Percentiles rank a stretch among this genome's conserved stretches.
Conservation (phyloP, 1,140 invertebrate species). For the Lysiphlebus fabarum region DNA sequence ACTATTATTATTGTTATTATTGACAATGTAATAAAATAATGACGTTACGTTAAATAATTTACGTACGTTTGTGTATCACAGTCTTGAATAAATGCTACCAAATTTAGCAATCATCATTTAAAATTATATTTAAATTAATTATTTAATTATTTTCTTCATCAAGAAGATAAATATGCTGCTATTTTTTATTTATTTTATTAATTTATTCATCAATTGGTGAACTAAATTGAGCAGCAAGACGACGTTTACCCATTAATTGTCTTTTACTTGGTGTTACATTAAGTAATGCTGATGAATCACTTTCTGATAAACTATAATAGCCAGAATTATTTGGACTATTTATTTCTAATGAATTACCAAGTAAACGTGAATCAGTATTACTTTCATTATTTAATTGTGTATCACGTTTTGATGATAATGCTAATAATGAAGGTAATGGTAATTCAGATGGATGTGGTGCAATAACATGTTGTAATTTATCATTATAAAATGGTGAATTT, state of each 20-base stretch:
- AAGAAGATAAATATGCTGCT: too few species aligned
- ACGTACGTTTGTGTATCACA: too few species aligned
- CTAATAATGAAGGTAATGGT: constrained; percentile 45
- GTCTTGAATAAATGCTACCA: too few species aligned
- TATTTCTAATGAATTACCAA: constrained; percentile 12
- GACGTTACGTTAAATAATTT: too few species aligned
- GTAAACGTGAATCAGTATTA: background rate
- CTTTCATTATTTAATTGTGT: constrained; percentile 12
- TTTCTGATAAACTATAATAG: too few species aligned
- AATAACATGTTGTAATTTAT: constrained; percentile 38
- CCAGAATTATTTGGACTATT: constrained; percentile 5
- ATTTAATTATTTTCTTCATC: too few species aligned
- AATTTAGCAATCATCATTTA: too few species aligned
- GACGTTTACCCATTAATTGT: constrained; percentile 44
- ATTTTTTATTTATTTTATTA: too few species aligned
- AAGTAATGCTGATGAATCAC: too few species aligned
- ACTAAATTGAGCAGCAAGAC: constrained; percentile 51
- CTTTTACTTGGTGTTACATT: constrained; percentile 32
- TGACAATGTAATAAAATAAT: too few species aligned
- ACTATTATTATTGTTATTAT: too few species aligned
- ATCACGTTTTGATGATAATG: constrained; percentile 39
- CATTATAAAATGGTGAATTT: constrained; percentile 44
- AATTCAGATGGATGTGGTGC: constrained; percentile 52
- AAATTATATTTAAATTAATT: too few species aligned
- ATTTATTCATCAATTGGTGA: constrained; percentile 45